Conservation (phyloP, 2,888 invertebrate species). For the Ametastegia equiseti region DNA sequence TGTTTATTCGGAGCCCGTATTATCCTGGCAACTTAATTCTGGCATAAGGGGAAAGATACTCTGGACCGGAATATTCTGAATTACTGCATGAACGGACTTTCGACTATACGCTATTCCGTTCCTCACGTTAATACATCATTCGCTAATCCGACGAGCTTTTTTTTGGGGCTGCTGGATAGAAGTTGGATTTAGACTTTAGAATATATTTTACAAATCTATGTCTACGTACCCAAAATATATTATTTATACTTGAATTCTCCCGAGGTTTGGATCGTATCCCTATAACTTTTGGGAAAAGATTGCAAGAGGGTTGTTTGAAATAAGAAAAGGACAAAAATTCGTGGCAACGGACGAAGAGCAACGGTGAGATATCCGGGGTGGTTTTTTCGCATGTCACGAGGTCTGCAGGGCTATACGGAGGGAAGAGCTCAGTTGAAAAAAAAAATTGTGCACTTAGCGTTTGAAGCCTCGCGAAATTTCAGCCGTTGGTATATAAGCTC, state of each 20-base stretch:
- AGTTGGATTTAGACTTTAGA: neutral
- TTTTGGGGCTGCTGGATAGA: neutral
- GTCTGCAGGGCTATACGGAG: no score
- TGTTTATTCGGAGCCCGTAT: neutral
- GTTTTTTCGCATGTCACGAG: no score
- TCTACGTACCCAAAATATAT: no score
- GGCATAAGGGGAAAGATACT: neutral
- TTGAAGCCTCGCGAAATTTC: constrained; percentile 45
- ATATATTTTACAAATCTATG: neutral
- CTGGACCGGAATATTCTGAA: constrained; percentile 8
- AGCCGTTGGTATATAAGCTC: constrained; percentile 20
- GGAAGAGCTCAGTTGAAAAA: neutral
- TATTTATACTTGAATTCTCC: neutral
- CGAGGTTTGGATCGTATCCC: neutral
- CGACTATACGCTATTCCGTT: neutral
- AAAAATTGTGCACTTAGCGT: constrained; percentile 45
- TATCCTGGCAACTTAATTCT: constrained; percentile 9
- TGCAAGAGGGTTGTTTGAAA: no score
- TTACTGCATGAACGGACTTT: neutral
- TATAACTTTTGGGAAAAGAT: neutral
- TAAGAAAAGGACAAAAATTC: no score
- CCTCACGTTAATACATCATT: constrained; percentile 6
- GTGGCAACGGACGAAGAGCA: no score
- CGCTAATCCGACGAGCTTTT: constrained; percentile 30
- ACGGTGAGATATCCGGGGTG: no score